Evolutionary conservation across 2,888 invertebrate species (phyloP).

Genomic region (Lasioglossum leucozonium): DNA sequence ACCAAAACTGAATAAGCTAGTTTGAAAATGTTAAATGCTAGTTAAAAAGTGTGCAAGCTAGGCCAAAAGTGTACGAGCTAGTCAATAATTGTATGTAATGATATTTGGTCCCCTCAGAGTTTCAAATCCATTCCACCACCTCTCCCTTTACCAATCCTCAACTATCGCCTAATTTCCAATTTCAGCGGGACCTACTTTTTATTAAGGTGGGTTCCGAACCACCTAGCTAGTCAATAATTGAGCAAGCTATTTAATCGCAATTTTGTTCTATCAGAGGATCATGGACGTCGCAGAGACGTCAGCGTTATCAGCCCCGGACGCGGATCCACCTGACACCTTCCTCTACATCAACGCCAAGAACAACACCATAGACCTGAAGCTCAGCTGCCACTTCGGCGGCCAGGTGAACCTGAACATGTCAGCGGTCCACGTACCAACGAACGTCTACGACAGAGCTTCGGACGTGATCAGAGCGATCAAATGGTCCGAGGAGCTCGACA

Average conservation of each 20-base stretch:
- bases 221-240: too few species aligned
- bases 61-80: too few species aligned
- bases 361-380: slow-evolving; percentile 87
- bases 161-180: too few species aligned
- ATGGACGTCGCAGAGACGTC: slow-evolving; percentile 95
- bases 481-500: slow-evolving; percentile 97
- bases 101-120: too few species aligned
- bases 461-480: slow-evolving; percentile 96
- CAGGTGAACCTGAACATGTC: slow-evolving; percentile 90
- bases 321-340: slow-evolving; percentile 70
- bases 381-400: slow-evolving; percentile 91
- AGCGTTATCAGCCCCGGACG: slow-evolving; percentile 86
- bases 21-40: too few species aligned
- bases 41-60: too few species aligned
- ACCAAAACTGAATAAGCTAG: too few species aligned
- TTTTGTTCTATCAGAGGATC: slow-evolving; percentile 87
- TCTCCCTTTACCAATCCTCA: too few species aligned
- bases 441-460: slow-evolving; percentile 95
- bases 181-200: too few species aligned
- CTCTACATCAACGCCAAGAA: slow-evolving; percentile 81
- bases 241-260: not conserved
- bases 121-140: too few species aligned
- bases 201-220: too few species aligned
- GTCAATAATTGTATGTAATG: too few species aligned
- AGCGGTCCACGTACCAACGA: slow-evolving; percentile 97